Evolutionary conservation across 2,113 vertebrate species (phyloP), one percentile per base, ranked within the genome.

Genomic region (Onychorhynchus coronatus): DNA sequence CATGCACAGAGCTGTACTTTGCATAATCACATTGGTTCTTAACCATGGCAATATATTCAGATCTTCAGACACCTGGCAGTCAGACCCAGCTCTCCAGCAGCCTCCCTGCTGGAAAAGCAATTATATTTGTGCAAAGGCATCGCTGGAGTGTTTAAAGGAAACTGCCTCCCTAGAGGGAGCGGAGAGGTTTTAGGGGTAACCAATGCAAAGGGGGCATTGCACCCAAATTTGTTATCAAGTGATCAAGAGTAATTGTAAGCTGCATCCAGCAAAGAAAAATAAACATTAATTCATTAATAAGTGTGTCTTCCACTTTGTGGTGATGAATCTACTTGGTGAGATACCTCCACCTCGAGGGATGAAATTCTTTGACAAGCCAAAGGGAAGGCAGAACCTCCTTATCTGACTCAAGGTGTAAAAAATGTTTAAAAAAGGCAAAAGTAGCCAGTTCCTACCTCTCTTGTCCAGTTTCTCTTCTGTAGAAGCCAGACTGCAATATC

Each of bases 1-100:
- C 79, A 35, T 24, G 65, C 92, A 84, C 67, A 35, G 59, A 84
- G 88, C 90, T 81, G 85, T 52, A 80, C 93, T 97, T 82, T 96
- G 93, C 93, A 96, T 95, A 96, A 92, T 93, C 91, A 79, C 73
- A 65, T 87, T 78, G 86, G 79, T 86, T 93, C 91, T 72, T 89
- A 92, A 86, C 83, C 88, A 72, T 14, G 37, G 91, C 91, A 94
- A 94, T 96, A 39, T 53, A 96, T 90, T 95, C 95, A 76, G 11
- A 81, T 95, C 93, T 87, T 85, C 90, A 92, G 92, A 72, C 91
- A 93, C 80, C 92, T 93, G 58, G 72, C 85, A 94, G 90, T 91
- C 93, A 86, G 85, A 46, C 4, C 65, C 80, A 75, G 79, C 65
- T 89, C 83, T 82, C 85, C 28, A 80, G 80, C 85, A 94, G 65